These are phyloP conservation scores for Lophotriccus pileatus DNA, from an alignment of 2,797 vertebrate species.

Conservation along the genomic window DNA sequence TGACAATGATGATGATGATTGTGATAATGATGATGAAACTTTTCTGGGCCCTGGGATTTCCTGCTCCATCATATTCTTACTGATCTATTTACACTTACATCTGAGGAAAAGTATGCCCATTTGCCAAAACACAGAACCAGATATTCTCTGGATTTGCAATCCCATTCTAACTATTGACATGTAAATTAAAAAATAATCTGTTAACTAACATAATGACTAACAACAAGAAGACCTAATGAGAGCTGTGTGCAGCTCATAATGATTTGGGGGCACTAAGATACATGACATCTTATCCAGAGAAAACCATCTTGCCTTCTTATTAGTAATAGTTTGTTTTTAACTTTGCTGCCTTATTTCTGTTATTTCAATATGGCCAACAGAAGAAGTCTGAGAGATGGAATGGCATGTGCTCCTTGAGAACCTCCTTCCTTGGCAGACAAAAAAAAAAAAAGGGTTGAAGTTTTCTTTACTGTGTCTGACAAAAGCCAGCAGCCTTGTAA, in stretches of 20 bases:
- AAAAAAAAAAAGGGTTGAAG: background rate
- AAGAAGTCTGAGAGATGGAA: background rate
- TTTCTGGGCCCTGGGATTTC: background rate
- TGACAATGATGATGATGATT: background rate
- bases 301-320: background rate
- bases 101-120: background rate
- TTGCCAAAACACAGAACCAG: background rate
- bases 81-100: background rate
- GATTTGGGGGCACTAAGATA: background rate
- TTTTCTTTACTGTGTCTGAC: background rate
- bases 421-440: background rate
- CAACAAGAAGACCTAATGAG: background rate
- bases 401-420: background rate
- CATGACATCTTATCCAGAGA: background rate
- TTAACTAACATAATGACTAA: background rate
- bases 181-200: background rate
- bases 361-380: background rate
- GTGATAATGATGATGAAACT: background rate
- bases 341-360: background rate
- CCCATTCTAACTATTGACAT: background rate
- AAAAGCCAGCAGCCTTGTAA: background rate
- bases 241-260: background rate
- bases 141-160: background rate
- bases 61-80: background rate
- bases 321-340: background rate